Base-by-base conservation (phyloP, 2,888 invertebrate species). In the Flexamia atlantica region DNA sequence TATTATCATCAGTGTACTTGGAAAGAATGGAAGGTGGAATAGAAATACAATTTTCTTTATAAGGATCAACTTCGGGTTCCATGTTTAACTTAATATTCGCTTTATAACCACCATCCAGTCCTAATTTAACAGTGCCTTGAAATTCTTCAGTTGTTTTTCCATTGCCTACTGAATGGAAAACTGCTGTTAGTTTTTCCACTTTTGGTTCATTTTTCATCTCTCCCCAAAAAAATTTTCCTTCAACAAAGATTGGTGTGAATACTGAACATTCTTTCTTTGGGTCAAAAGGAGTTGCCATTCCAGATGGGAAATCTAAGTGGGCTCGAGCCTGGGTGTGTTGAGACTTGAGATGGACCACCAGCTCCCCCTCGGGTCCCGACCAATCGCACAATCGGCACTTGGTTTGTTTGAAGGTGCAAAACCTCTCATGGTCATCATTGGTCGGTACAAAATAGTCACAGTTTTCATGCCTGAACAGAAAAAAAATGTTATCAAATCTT, bases 181-280 rank as follows among this genome's bases (percentile, higher is more conserved):
- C 23, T 3, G 72, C 72, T 36, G 42, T 23, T 3, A 72, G 14
- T 36, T 36, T 72, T 23, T 20, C 42, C 2, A 14, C 9, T 20
- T 5, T 23, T 23, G 42, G 72, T 32, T 72, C 72, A 20, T 72
- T 40, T 40, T 72, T 72, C 42, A 72, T 72, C 25, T 72, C 72
- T 36, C 72, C 42, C 72, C 72, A 72, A 14, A 72, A 72, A 23
- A 72, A 72, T 7, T 72, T n/a, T 1, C 42, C 72, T 4, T 72
- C 32, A 17, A 42, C 36, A 17, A 40, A 36, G 40, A 72, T 40
- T 7, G 72, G 72, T 32, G 42, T 32, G 23, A 72, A 72, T 9
- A 42, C 42, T 40, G 72, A 72, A 36, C 42, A 4, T 42, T 36
- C 20, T 42, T 2, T 20, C 25, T 32, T 68, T 1, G 30, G 68